phyloP scores from a whole-genome alignment of 2,797 vertebrate genomes.

The Percopsis omiscomaycus region DNA sequence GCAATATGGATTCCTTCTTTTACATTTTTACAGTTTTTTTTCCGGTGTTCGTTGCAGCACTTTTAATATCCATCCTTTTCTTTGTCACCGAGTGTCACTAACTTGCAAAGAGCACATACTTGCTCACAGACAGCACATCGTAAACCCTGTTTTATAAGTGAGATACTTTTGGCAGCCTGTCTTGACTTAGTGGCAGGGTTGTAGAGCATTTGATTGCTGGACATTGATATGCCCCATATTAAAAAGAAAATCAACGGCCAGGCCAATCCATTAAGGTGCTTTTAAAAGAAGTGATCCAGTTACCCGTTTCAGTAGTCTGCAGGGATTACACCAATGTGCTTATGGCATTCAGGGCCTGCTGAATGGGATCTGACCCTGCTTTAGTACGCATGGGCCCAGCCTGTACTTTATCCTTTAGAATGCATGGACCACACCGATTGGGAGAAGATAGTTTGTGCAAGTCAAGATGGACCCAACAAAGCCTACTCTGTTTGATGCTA shows the following conservation, averaged over 20 bases:
- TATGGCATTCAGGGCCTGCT: constrained; percentile 77
- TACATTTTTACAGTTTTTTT: constrained; percentile 29
- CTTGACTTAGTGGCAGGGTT: constrained; percentile 34
- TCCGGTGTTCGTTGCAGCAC: constrained; percentile 32
- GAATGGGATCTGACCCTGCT: constrained; percentile 71
- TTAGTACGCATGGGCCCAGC: constrained; percentile 66
- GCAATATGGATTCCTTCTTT: constrained; percentile 31
- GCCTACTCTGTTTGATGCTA: too few species aligned
- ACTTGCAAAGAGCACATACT: constrained; percentile 32
- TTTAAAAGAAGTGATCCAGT: constrained; percentile 87
- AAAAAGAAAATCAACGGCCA: constrained; percentile 71
- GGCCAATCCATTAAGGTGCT: constrained; percentile 85
- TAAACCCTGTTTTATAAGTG: constrained; percentile 58
- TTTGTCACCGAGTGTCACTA: constrained; percentile 32
- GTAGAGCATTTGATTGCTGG: constrained; percentile 54
- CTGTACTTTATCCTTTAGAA: constrained; percentile 61
- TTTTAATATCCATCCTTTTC: constrained; percentile 22
- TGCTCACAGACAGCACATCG: constrained; percentile 51
- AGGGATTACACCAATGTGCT: constrained; percentile 86
- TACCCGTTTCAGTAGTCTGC: constrained; percentile 81
- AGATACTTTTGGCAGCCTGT: constrained; percentile 34
- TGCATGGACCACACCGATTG: constrained; percentile 45
- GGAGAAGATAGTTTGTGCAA: constrained; percentile 17
- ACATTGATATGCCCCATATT: constrained; percentile 70
- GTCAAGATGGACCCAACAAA: neutral